Base-by-base conservation (phyloP, 1,140 invertebrate species). In the Littorina saxatilis region DNA sequence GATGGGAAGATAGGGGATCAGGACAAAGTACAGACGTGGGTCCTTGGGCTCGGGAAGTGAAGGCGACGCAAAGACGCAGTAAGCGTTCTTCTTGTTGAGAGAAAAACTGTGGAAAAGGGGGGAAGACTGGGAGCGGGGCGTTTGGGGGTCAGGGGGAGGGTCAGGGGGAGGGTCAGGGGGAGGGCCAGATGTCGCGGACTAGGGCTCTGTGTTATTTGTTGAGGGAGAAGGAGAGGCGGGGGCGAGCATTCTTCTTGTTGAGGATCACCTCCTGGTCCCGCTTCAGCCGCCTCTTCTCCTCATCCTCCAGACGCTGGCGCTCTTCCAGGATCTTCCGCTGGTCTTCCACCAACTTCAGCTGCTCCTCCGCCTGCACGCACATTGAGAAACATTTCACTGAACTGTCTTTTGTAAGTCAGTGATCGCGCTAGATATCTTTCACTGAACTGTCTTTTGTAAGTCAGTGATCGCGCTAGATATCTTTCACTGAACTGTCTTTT, bases 261-360 rank as follows among this genome's bases (percentile, higher is more conserved):
- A 99, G 94, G 87, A 99, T 99, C 92, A 97, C 96, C 93, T 98
- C 98, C 93, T 99, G 98, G 93, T 99, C 98, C 92, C 98, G 96
- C 93, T 98, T 98, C 72, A 96, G 94, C 85, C 96, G 95, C 87
- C 96, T 97, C 88, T 98, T 97, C 91, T 98, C 96, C 92, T 98
- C 97, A 92, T 97, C 97, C 91, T 96, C 96, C 93, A 99, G 94
- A 90, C 95, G 96, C 92, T 98, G 97, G 88, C 96, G 95, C 91
- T 98, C 97, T 93, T 99, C 98, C 88, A 98, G 96, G 94, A 99
- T 98, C 93, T 97, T 95, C 84, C 98, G 95, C 93, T 99, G 97
- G 92, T 99, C 97, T 94, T 99, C 98, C 84, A 99, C 97, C 94
- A 99, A 97, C 82, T 97, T 97, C 90, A 99, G 94, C 90, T 98